Percentiles rank a stretch among this genome's conserved stretches.
Conservation (phyloP, 2,113 vertebrate species). For the Anhinga rufa region DNA sequence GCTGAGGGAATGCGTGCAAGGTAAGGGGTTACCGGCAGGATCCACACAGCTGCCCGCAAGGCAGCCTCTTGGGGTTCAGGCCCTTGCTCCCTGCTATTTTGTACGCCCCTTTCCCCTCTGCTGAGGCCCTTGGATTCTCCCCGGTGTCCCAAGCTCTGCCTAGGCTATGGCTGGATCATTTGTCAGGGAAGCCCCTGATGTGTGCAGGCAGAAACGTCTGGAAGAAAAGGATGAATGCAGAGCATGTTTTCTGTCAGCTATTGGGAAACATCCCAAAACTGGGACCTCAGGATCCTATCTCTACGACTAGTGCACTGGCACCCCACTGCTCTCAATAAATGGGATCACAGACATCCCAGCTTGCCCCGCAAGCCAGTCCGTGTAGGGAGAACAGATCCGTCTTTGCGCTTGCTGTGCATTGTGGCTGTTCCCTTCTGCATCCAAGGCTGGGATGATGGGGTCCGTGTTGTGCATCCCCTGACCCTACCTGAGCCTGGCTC, state of each 20-base stretch:
- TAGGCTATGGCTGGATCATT: neutral
- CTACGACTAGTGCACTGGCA: neutral
- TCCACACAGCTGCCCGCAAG: fast-evolving
- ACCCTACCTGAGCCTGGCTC: neutral
- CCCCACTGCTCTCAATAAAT: neutral
- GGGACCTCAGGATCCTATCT: neutral
- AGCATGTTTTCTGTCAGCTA: neutral
- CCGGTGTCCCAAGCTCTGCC: neutral
- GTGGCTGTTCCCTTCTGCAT: neutral
- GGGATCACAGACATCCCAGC: neutral
- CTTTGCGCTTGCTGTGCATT: neutral
- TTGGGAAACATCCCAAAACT: neutral
- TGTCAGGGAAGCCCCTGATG: neutral
- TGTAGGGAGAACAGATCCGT: neutral
- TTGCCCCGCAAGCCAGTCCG: fast-evolving
- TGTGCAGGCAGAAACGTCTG: neutral
- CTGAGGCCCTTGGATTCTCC: neutral
- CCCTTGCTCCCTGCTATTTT: neutral
- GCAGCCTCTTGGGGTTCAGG: neutral
- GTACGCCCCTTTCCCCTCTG: neutral
- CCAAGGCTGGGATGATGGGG: neutral
- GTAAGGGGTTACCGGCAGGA: conserved; percentile 63
- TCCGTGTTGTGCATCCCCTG: neutral
- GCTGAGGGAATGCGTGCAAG: conserved; percentile 78
- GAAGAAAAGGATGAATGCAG: neutral